Conservation (phyloP, 2,888 invertebrate genomes). For the Dynastes hyllus region DNA sequence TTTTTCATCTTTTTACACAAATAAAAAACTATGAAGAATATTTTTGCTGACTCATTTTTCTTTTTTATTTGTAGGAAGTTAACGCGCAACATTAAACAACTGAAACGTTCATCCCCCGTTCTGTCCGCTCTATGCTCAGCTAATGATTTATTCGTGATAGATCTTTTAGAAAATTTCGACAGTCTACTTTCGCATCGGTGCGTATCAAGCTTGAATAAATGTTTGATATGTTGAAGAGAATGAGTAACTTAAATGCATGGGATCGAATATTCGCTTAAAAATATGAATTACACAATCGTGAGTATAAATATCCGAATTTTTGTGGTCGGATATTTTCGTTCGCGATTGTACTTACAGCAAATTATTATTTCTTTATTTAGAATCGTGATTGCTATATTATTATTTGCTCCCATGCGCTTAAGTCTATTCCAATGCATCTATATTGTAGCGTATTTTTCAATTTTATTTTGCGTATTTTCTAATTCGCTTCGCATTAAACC, state of each 20-base stretch:
- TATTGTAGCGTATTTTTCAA: not conserved
- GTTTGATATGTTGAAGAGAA: constrained; percentile 7
- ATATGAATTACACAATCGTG: not conserved
- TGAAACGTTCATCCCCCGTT: constrained; percentile 39
- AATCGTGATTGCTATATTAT: not conserved
- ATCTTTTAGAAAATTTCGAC: constrained; percentile 46
- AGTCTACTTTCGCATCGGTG: constrained; percentile 38
- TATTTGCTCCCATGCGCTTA: not conserved
- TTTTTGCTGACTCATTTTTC: constrained; percentile 36
- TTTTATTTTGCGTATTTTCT: constrained; percentile 13
- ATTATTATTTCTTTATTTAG: too few species aligned
- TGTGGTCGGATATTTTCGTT: not conserved
- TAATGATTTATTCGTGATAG: constrained; percentile 46
- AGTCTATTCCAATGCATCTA: not conserved
- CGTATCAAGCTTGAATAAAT: constrained; percentile 37
- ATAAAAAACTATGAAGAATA: not conserved
- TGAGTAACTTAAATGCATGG: constrained; percentile 6
- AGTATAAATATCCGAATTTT: not conserved
- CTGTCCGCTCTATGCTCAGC: constrained; percentile 41
- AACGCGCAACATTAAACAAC: constrained; percentile 45
- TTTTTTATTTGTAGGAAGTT: constrained; percentile 47
- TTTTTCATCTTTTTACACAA: not conserved
- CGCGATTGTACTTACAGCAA: not conserved
- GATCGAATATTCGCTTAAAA: not conserved
- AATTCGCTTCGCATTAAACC: constrained; percentile 34